These are phyloP conservation scores for Chitala chitala DNA, from an alignment of 2,113 vertebrate genomes.

Conservation along the genomic window DNA sequence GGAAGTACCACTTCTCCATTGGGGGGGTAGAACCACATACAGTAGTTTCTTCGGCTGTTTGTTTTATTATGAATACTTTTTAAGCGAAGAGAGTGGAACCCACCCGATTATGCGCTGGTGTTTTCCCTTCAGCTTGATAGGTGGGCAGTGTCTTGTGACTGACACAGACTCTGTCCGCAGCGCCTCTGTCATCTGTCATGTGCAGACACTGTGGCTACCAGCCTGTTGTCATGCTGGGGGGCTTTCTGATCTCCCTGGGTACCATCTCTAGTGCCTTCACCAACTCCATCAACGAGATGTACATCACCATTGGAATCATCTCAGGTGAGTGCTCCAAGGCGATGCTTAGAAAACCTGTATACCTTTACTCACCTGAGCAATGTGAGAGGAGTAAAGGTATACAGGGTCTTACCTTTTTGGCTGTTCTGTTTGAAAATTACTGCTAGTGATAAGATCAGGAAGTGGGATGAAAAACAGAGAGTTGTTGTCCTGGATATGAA, in stretches of 20 bases:
- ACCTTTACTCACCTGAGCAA: background rate
- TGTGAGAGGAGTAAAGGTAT: background rate
- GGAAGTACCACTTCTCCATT: no score
- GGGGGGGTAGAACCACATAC: no score
- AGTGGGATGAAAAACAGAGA: no score
- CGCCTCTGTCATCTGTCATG: conserved; percentile 78
- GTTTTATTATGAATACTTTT: no score
- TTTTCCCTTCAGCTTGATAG: background rate
- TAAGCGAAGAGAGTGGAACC: no score
- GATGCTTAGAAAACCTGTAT: background rate
- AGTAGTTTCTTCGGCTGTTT: no score
- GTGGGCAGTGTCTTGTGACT: background rate
- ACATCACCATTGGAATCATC: conserved; percentile 77
- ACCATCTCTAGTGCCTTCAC: conserved; percentile 79
- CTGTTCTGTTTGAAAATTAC: no score
- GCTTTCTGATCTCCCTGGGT: conserved; percentile 73
- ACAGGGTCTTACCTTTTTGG: no score
- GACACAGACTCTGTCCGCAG: conserved; percentile 50
- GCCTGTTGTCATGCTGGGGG: conserved; percentile 81
- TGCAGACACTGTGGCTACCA: conserved; percentile 83
- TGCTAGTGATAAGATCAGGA: no score
- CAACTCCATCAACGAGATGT: conserved; percentile 76
- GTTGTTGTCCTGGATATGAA: no score
- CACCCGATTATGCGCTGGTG: background rate
- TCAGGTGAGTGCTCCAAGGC: conserved; percentile 61